Conservation (phyloP, 2,113 vertebrate species). For the Parus major region DNA sequence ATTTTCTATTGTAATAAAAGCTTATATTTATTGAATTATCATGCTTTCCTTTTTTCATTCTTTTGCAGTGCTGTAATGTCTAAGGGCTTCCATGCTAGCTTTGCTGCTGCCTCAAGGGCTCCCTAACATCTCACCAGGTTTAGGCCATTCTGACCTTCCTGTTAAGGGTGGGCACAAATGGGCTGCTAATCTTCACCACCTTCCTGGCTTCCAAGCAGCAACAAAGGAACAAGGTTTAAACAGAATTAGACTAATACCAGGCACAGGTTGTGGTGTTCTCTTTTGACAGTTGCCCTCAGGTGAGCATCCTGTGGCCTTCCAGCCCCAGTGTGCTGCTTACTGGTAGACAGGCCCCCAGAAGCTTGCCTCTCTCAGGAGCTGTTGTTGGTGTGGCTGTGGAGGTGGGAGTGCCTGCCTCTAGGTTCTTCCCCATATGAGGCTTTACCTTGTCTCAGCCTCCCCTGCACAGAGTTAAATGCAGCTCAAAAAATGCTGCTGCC, state of each 20-base stretch:
- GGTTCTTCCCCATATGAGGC: neutral
- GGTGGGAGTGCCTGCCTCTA: neutral
- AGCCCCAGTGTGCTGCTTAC: neutral
- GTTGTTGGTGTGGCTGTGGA: neutral
- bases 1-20: conserved; percentile 67
- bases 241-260: neutral
- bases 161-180: neutral
- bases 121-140: neutral
- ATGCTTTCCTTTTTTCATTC: neutral
- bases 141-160: neutral
- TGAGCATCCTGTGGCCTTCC: neutral
- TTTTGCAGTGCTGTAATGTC: neutral
- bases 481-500: neutral
- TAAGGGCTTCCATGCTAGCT: neutral
- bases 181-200: neutral
- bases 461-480: neutral
- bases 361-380: neutral
- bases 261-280: neutral
- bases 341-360: neutral
- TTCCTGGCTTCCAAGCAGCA: neutral
- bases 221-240: neutral
- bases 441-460: neutral
- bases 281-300: neutral
- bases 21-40: conserved; percentile 59
- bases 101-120: neutral